Percentiles rank a stretch among this genome's conserved stretches.
These are phyloP conservation scores for Callyntrura guangdongensis DNA, from an alignment of 2,888 invertebrate genomes.

Conservation along the genomic window DNA sequence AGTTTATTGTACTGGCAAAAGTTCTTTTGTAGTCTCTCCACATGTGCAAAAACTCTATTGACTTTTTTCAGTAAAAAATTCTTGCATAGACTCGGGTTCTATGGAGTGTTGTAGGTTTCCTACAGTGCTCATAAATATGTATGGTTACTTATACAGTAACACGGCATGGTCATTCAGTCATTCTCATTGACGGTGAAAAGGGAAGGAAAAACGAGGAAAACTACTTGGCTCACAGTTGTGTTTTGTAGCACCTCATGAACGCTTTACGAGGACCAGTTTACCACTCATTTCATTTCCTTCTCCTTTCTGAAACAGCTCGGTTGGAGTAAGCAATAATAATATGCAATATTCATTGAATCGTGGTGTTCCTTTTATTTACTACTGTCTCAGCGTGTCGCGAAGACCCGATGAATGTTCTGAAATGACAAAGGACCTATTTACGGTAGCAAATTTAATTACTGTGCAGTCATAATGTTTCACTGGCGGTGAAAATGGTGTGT, in stretches of 20 bases:
- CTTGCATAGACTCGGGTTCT: no score
- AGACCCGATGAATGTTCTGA: slow-evolving; percentile 23
- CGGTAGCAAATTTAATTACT: slow-evolving; percentile 39
- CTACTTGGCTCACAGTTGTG: neutral
- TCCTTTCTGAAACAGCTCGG: neutral
- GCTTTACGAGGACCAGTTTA: neutral
- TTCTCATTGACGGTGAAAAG: neutral
- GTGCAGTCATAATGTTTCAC: neutral
- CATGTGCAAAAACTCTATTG: no score
- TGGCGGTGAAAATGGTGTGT: neutral
- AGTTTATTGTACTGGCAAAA: no score
- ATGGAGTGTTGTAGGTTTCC: no score
- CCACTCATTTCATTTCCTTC: slow-evolving; percentile 16
- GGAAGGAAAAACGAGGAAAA: neutral
- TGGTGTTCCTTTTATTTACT: neutral
- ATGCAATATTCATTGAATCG: neutral
- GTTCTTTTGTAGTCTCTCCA: no score
- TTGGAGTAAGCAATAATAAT: no score
- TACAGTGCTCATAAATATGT: no score
- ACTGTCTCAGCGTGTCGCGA: neutral
- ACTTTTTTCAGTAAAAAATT: no score
- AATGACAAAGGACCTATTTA: slow-evolving; percentile 45
- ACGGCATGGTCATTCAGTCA: no score
- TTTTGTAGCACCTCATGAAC: neutral
- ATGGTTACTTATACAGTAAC: no score